Evolutionary conservation across 2,888 invertebrate genomes (phyloP).

Genomic region (Steinernema hermaphroditum): DNA sequence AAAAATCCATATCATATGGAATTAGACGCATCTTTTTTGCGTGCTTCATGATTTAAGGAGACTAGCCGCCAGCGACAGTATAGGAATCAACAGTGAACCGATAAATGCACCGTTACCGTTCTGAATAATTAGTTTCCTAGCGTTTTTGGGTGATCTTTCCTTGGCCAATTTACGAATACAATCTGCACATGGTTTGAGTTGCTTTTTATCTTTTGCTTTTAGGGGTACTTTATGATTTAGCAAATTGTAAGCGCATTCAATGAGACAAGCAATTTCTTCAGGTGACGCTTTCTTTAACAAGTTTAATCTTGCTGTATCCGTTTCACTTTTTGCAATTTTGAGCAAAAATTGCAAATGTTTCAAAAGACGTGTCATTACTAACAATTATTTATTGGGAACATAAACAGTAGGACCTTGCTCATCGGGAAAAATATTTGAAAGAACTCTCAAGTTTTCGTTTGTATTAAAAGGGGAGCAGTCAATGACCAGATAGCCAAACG

Average conservation of each 20-base stretch:
- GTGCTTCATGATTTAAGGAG: too few species aligned
- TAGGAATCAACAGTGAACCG: background rate
- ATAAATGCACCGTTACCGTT: constrained; percentile 10
- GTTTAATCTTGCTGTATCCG: constrained; percentile 34
- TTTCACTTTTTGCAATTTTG: constrained; percentile 31
- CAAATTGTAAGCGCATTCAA: constrained; percentile 22
- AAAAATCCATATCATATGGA: too few species aligned
- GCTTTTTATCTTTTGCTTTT: too few species aligned
- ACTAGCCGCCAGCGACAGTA: background rate
- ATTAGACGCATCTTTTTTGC: too few species aligned
- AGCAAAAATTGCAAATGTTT: too few species aligned
- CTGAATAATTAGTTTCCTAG: background rate
- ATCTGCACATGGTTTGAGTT: too few species aligned
- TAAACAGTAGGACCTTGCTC: background rate
- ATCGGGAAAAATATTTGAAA: too few species aligned
- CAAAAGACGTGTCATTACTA: constrained; percentile 16
- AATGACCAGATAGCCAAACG: too few species aligned
- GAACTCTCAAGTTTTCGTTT: too few species aligned
- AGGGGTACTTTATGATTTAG: constrained; percentile 8
- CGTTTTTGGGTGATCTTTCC: too few species aligned
- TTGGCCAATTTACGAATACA: too few species aligned
- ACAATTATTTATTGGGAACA: constrained; percentile 33
- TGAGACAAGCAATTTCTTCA: constrained; percentile 23
- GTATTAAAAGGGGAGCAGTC: too few species aligned
- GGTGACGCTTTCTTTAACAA: background rate